Evolutionary conservation across 1,140 invertebrate species (phyloP), one percentile per base, ranked within the genome.

Genomic region (Phthorimaea operculella): DNA sequence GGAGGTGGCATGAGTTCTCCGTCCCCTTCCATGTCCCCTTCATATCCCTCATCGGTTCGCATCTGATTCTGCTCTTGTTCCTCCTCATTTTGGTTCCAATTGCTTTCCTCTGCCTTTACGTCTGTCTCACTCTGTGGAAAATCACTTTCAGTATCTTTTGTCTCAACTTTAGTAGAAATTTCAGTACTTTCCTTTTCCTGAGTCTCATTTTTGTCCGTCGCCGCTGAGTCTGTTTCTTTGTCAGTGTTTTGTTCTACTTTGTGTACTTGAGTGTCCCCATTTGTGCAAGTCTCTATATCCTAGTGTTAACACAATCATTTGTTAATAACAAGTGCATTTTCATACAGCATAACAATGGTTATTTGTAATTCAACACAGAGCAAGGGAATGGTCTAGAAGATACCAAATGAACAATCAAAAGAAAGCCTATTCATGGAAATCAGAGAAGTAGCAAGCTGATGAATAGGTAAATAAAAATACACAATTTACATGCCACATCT

Each of bases 1-100:
- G 92, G 92, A 33, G 92, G 92, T 6, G 92, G 92, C 92, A 94
- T 94, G 33, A 93, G 86, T 44, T 88, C 85, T 11, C 86, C 87
- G 70, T 93, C 92, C 0, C 86, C 86, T 84, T 90, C 88, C 72
- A 82, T 85, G 54, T 90, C 89, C 10, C 83, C 85, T 68, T 87
- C 85, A 72, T 85, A 86, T 0, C 83, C 85, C 28, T 86, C 84
- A 72, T 86, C 83, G 65, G 66, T 68, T 15, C 64, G 54, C 33
- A 63, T 55, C 12, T 54, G 49, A 52, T 14, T 63, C 39, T 68
- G 56, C 10, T 68, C 64, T 51, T 61, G 39, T 21, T 63, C 60
- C 55, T 57, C 10, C 74, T 68, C 52, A 39, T 48, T 12, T 67
- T 55, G 53, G 63, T 66, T 39, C 56, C 63, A 55, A 17, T 55